A percentile compares a stretch with the other conserved stretches of the same genome.
These are phyloP conservation scores for Portevinia maculata DNA, from an alignment of 2,888 invertebrate species.

Conservation along the genomic window DNA sequence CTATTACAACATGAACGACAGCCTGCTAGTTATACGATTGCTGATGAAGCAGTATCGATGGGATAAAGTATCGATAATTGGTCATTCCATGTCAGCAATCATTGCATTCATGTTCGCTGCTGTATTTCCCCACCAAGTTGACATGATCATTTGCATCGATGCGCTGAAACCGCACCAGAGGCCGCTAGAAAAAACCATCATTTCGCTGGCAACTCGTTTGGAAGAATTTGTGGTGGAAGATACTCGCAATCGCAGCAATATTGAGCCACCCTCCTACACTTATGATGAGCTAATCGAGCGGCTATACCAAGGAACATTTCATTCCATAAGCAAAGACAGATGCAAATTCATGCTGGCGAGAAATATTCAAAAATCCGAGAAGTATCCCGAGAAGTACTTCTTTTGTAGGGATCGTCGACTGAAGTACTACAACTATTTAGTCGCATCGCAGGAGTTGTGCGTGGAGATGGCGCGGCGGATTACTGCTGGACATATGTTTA, in stretches of 20 bases:
- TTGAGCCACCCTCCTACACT: constrained; percentile 86
- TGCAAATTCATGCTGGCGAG: constrained; percentile 85
- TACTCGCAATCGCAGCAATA: constrained; percentile 80
- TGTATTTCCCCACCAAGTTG: constrained; percentile 83
- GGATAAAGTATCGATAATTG: constrained; percentile 87
- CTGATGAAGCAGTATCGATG: constrained; percentile 87
- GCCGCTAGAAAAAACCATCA: constrained; percentile 78
- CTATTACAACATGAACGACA: constrained; percentile 81
- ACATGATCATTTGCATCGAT: constrained; percentile 81
- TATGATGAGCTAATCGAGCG: constrained; percentile 86
- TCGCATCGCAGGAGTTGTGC: constrained; percentile 83
- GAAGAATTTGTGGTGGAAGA: constrained; percentile 84
- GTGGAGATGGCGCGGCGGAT: constrained; percentile 85
- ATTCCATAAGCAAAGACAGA: constrained; percentile 85
- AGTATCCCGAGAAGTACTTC: constrained; percentile 85
- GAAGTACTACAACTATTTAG: constrained; percentile 83
- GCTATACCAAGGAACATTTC: constrained; percentile 84
- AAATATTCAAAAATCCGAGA: constrained; percentile 84
- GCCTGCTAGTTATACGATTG: constrained; percentile 84
- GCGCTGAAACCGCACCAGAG: constrained; percentile 80
- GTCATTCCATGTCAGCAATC: constrained; percentile 88
- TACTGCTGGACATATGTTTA: constrained; percentile 86
- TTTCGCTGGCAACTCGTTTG: constrained; percentile 81
- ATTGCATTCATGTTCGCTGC: constrained; percentile 86
- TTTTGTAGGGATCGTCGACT: constrained; percentile 88